These are phyloP conservation scores for Limosa lapponica DNA, from an alignment of 2,797 vertebrate species.

Conservation along the genomic window DNA sequence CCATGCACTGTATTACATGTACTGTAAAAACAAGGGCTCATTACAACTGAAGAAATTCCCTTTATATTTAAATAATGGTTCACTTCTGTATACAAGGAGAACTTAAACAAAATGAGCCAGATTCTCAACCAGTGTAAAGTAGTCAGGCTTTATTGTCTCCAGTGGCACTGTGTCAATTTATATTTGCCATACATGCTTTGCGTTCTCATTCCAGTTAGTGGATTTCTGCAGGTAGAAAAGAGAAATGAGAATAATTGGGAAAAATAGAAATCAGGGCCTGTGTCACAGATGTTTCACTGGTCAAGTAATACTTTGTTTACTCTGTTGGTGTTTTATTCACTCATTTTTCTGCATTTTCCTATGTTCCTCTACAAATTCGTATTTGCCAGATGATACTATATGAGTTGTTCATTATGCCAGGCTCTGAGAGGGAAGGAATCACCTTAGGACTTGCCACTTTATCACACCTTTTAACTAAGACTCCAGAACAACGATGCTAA, in stretches of 20 bases:
- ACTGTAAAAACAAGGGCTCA: background rate
- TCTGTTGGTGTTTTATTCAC: background rate
- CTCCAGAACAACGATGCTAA: background rate
- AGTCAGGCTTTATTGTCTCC: background rate
- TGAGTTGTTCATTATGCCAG: background rate
- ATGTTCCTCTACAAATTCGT: background rate
- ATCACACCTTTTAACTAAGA: background rate
- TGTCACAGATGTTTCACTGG: conserved; percentile 22
- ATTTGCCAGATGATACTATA: background rate
- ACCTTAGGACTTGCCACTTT: background rate
- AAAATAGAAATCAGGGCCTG: conserved; percentile 31
- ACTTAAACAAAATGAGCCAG: conserved; percentile 4
- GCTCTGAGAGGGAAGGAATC: background rate
- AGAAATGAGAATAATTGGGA: conserved; percentile 37
- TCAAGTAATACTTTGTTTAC: background rate
- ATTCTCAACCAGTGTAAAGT: background rate
- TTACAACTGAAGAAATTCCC: background rate
- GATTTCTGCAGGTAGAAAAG: background rate
- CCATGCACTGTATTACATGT: background rate
- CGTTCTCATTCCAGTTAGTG: conserved; percentile 7
- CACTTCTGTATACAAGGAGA: background rate
- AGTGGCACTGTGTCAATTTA: background rate
- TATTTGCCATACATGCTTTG: background rate
- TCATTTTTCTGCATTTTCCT: background rate
- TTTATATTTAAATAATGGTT: background rate